Evolutionary conservation across 2,797 vertebrate genomes (phyloP).

Genomic region (Limnodromus scolopaceus): DNA sequence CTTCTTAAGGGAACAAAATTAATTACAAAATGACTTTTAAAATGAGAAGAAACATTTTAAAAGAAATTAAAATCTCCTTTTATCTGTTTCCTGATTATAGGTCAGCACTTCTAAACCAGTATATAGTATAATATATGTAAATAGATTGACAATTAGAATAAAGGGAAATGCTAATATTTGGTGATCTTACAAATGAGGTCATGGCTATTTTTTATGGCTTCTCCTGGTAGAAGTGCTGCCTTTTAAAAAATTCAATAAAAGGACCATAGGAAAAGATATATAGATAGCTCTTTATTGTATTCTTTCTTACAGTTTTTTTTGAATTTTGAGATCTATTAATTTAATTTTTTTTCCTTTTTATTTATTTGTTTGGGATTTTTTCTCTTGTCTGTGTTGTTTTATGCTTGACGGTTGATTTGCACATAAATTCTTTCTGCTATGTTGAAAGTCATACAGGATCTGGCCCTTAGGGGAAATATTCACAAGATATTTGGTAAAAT

Average conservation of each 20-base stretch:
- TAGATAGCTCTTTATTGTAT: not conserved
- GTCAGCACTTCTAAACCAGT: not conserved
- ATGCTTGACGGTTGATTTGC: slow-evolving; percentile 59
- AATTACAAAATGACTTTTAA: not conserved
- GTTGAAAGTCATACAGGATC: slow-evolving; percentile 44
- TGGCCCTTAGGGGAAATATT: slow-evolving; percentile 30
- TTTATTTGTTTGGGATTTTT: not conserved
- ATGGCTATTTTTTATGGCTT: slow-evolving; percentile 25
- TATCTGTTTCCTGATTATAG: not conserved
- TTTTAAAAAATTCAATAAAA: not conserved
- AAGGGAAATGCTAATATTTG: slow-evolving; percentile 12
- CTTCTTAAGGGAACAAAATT: not conserved
- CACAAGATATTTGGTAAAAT: slow-evolving; percentile 41
- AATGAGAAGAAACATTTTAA: not conserved
- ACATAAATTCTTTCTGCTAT: slow-evolving; percentile 62
- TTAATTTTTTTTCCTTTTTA: not conserved
- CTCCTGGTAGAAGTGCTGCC: not conserved
- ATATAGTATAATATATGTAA: not conserved
- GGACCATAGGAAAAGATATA: fast-evolving
- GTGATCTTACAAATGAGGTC: slow-evolving; percentile 45
- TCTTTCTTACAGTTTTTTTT: not conserved
- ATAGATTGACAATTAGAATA: not conserved
- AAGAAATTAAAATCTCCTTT: not conserved
- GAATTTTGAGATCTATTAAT: not conserved
- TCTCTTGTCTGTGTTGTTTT: not conserved